These are phyloP conservation scores for Ranitomeya variabilis DNA, from an alignment of 2,113 vertebrate species.

Conservation along the genomic window DNA sequence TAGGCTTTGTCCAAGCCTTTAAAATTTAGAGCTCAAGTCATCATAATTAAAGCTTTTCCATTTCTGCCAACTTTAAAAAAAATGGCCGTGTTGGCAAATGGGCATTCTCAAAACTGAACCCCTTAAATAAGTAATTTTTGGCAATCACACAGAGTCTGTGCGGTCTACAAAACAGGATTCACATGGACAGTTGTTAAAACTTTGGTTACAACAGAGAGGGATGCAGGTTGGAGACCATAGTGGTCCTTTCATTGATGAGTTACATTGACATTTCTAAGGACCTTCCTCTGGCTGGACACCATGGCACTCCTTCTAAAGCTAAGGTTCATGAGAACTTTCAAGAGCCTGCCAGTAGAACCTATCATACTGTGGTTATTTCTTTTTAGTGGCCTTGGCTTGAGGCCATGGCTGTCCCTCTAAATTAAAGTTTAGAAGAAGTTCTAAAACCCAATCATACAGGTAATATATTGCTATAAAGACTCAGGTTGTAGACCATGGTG, in stretches of 20 bases:
- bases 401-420: too few species aligned
- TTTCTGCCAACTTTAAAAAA: background rate
- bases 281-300: too few species aligned
- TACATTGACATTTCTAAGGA: too few species aligned
- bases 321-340: background rate
- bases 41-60: background rate
- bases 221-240: background rate
- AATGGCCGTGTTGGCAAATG: background rate
- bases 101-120: background rate
- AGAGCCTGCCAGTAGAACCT: background rate
- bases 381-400: too few species aligned
- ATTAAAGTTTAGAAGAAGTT: too few species aligned
- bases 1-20: background rate
- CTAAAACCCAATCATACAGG: background rate
- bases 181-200: background rate
- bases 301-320: too few species aligned
- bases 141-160: background rate
- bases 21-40: background rate
- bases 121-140: background rate
- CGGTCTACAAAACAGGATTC: background rate
- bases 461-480: background rate
- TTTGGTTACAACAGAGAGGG: background rate
- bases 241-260: too few species aligned
- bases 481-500: background rate
- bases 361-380: background rate